Base-by-base conservation (phyloP, 2,797 vertebrate species). In the Toxotes lorentzi region DNA sequence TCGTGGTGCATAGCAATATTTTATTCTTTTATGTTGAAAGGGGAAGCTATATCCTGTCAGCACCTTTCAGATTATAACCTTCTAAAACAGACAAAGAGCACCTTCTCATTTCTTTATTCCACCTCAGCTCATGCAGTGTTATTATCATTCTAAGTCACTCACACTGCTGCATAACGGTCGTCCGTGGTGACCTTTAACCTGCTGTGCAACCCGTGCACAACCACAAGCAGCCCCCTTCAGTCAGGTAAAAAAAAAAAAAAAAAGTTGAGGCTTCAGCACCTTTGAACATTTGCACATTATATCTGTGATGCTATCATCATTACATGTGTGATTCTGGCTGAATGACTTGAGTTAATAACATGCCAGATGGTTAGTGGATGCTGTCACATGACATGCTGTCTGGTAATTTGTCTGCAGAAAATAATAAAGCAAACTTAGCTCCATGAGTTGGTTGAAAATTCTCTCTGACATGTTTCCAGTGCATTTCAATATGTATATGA, bases 11-110 rank as follows among this genome's bases (percentile, higher is more conserved):
- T 5, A 0, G 9, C 60, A 38, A 58, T 56, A 51, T 84, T 64
- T 68, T 50, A 70, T 57, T 78, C 47, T 79, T 84, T 68, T 35
- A 23, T 48, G 4, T 9, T 40, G 60, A 84, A 81, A 72, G 59
- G 0, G 11, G 34, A 75, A 65, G 43, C 23, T 1, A 1, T 32
- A 24, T 58, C 69, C 56, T 73, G 43, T 66, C 24, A 45, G 11
- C 1, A 13, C 30, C 17, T 43, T 43, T 65, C 47, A 62, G 7
- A 64, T 72, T 60, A 38, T 30, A n/a, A 19, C 30, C 16, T 48
- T 30, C 32, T 60, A 13, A 23, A 40, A 24, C 9, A 1, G 14
- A 80, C 73, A 72, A 57, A 51, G 10, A 19, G 10, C 50, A 13
- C 45, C 17, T 78, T 77, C 56, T 57, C 32, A 51, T 66, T 57